These are phyloP conservation scores for Morus bassanus DNA, from an alignment of 2,797 vertebrate genomes.

Conservation along the genomic window DNA sequence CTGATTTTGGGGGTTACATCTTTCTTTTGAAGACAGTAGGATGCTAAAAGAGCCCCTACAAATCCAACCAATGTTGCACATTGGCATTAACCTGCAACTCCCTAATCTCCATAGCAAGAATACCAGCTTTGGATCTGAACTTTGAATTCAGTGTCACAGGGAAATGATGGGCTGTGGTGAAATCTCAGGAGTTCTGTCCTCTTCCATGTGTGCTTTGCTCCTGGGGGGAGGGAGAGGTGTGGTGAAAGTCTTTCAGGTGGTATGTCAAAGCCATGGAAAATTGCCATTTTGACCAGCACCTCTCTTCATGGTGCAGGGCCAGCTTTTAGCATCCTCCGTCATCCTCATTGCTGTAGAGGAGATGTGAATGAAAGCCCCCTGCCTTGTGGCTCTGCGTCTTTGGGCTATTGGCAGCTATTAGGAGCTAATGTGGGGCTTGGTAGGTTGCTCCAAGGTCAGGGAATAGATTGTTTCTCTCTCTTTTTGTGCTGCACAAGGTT, in stretches of 20 bases:
- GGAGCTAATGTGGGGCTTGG: background rate
- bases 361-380: background rate
- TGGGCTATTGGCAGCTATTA: background rate
- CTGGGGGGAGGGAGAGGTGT: too few species aligned
- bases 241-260: background rate
- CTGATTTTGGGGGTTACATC: background rate
- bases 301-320: background rate
- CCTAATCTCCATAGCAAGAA: background rate
- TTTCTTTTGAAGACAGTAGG: background rate
- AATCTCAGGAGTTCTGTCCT: background rate
- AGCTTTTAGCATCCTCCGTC: background rate
- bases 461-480: rapidly evolving
- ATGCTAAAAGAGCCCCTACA: background rate
- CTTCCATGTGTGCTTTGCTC: background rate
- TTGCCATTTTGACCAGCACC: background rate
- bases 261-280: background rate
- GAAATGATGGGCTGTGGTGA: background rate
- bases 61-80: rapidly evolving
- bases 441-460: background rate
- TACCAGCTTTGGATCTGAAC: background rate
- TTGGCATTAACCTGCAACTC: background rate
- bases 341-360: rapidly evolving
- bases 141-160: background rate
- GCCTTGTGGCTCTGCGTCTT: background rate
- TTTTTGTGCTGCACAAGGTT: background rate